phyloP scores from a whole-genome alignment of 2,888 invertebrate genomes.

The Crepidodera aurea region DNA sequence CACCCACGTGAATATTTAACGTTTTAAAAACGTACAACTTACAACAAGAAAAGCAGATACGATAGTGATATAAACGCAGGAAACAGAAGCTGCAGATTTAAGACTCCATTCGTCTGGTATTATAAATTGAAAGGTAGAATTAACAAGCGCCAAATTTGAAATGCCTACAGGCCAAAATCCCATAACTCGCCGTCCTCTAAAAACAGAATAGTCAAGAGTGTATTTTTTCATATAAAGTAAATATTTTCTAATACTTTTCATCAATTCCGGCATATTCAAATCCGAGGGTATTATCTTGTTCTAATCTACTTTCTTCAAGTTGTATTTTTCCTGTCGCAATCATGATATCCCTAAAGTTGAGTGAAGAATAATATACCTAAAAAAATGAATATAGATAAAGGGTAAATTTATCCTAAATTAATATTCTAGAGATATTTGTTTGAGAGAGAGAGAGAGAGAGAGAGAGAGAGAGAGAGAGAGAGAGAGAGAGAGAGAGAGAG shows the following conservation, averaged over 20 bases:
- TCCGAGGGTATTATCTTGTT: conserved; percentile 73
- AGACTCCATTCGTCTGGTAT: conserved; percentile 66
- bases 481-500: no score
- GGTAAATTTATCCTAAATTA: no score
- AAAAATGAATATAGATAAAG: no score
- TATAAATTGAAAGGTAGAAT: conserved; percentile 61
- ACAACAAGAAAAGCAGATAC: conserved; percentile 47
- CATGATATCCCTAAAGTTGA: conserved; percentile 97
- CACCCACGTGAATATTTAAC: no score
- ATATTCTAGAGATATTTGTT: no score
- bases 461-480: no score
- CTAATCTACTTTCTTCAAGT: conserved; percentile 69
- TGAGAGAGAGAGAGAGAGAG: no score
- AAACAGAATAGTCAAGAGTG: conserved; percentile 12
- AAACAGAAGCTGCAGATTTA: conserved; percentile 69
- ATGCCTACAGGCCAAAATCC: conserved; percentile 63
- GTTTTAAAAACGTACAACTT: conserved; percentile 36
- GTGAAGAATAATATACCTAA: conserved; percentile 69
- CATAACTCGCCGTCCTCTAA: conserved; percentile 55
- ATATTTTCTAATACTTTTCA: conserved; percentile 21
- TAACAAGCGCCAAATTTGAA: conserved; percentile 65
- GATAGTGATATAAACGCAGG: conserved; percentile 67
- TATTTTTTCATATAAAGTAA: not conserved
- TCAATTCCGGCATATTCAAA: conserved; percentile 72
- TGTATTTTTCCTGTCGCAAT: conserved; percentile 89